phyloP scores from a whole-genome alignment of 2,797 vertebrate species.

The Trematomus bernacchii region DNA sequence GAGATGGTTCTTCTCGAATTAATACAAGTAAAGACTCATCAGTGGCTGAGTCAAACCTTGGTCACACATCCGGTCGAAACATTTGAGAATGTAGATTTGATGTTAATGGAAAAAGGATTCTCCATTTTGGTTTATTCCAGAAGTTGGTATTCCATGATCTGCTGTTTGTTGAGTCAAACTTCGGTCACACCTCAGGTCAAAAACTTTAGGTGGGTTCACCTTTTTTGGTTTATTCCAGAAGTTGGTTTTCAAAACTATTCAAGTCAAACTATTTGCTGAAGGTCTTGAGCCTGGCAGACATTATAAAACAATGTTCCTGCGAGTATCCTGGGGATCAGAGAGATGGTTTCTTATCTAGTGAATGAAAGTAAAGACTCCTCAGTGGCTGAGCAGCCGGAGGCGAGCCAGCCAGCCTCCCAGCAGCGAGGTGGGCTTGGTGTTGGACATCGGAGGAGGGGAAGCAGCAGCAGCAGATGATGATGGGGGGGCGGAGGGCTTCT shows the following conservation, averaged over 20 bases:
- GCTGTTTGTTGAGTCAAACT: too few relatives aligned
- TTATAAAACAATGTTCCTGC: neutral
- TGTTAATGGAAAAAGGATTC: too few relatives aligned
- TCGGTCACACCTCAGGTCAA: too few relatives aligned
- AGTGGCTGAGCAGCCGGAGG: conserved; percentile 92
- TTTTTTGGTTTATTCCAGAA: too few relatives aligned
- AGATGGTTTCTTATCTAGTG: neutral
- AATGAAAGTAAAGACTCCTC: conserved; percentile 56
- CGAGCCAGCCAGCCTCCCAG: conserved; percentile 91
- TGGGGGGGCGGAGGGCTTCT: conserved; percentile 68
- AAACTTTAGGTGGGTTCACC: too few relatives aligned
- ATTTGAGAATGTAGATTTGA: too few relatives aligned
- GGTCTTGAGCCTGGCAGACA: too few relatives aligned
- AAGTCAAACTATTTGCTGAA: too few relatives aligned
- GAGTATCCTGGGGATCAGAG: neutral
- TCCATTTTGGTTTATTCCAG: too few relatives aligned
- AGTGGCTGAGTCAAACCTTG: conserved; percentile 86
- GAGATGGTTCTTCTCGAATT: neutral
- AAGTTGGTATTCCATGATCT: too few relatives aligned
- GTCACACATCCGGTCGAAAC: too few relatives aligned
- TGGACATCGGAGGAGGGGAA: conserved; percentile 34
- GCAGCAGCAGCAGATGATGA: neutral
- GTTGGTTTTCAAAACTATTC: neutral
- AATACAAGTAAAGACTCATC: conserved; percentile 56
- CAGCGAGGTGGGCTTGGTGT: conserved; percentile 85